Evolutionary conservation across 2,888 invertebrate species (phyloP), one percentile per base, ranked within the genome.

Genomic region (Unio pictorum): DNA sequence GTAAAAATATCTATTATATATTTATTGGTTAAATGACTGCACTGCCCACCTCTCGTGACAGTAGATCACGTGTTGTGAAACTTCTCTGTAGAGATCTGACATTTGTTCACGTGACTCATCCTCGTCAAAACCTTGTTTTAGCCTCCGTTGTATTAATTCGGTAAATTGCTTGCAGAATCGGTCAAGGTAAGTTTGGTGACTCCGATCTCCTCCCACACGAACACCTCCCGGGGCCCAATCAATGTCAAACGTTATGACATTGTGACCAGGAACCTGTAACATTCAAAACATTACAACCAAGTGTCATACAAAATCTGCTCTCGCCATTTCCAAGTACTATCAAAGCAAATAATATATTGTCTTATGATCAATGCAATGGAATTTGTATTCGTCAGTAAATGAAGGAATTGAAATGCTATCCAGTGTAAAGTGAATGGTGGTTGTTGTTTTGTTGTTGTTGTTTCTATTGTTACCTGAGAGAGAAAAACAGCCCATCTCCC

Each of bases 171-270:
- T 81, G 55, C 77, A 81, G 79, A 89, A 75, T 11, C 83, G 72
- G 59, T 88, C 87, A 15, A 84, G 62, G 72, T 88, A 87, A 55
- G 75, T 67, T 59, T 78, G 74, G 69, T 88, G 87, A 20, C 75
- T 76, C 23, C 88, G 78, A 55, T 82, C 71, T 1, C 74, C 78
- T 7, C 73, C 69, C 0, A 82, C 72, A 54, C 78, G 74, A 11
- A 86, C 78, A 4, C 87, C 88, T 4, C 83, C 83, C 3, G 79
- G 55, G 15, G 74, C 62, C 87, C 87, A 87, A 34, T 76, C 72
- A 7, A 85, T 61, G 7, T 82, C 71, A 70, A 81, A 87, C 7
- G 71, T 67, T 15, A 77, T 45, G 11, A 80, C 70, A 62, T 78
- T 67, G n/a, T 71, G 67, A n/a, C 78, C 78, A 18, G 73, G 64